Conservation (phyloP, 92 coral and sea anemone species). For the Chrysogorgia sp. region DNA sequence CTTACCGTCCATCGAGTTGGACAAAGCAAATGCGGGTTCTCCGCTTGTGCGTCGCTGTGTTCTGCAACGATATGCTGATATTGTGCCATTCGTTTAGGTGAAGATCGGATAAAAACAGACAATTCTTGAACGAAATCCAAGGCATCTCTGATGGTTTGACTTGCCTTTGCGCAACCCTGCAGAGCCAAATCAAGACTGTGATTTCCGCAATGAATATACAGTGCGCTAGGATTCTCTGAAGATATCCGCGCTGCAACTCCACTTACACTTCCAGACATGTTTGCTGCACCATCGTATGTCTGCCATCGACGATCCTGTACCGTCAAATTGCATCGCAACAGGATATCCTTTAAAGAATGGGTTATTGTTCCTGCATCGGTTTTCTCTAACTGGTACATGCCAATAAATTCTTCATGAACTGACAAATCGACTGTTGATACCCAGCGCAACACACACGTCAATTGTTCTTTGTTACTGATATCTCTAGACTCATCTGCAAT, state of each 20-base stretch:
- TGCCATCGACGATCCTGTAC: slow-evolving; percentile 38
- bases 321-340: slow-evolving; percentile 37
- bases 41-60: slow-evolving; percentile 16
- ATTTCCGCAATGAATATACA: slow-evolving; percentile 23
- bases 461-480: slow-evolving; percentile 36
- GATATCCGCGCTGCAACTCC: slow-evolving; percentile 48
- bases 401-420: slow-evolving; percentile 42
- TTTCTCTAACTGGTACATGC: slow-evolving; percentile 37
- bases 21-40: slow-evolving; percentile 35
- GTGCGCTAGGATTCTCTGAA: slow-evolving; percentile 16
- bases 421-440: slow-evolving; percentile 19
- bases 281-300: slow-evolving; percentile 45
- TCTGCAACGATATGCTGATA: slow-evolving; percentile 18
- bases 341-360: slow-evolving; percentile 31
- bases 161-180: slow-evolving; percentile 15
- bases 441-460: slow-evolving; percentile 40
- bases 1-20: slow-evolving; percentile 40
- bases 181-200: slow-evolving; percentile 32
- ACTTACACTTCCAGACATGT: slow-evolving; percentile 31
- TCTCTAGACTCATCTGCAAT: slow-evolving; percentile 42
- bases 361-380: slow-evolving; percentile 42
- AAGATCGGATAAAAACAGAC: slow-evolving; percentile 32
- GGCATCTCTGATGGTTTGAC: slow-evolving; percentile 13
- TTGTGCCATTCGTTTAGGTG: slow-evolving; percentile 33
- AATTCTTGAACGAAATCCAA: slow-evolving; percentile 17